phyloP scores from a whole-genome alignment of 2,113 vertebrate species.

The Zosterops japonicus region DNA sequence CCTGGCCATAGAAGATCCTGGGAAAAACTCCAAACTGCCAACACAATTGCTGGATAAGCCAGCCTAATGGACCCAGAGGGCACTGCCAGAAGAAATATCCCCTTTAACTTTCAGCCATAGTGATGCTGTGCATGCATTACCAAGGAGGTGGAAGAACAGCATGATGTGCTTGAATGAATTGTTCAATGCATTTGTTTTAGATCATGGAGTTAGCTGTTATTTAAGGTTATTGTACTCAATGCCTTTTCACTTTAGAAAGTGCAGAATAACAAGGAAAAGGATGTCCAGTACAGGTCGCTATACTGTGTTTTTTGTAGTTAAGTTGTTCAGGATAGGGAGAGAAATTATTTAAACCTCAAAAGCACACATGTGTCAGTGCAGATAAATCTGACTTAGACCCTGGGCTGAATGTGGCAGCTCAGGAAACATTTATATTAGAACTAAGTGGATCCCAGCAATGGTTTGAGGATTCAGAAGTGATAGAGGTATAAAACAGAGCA shows the following conservation, averaged over 20 bases:
- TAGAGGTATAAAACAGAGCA: not conserved
- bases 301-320: not conserved
- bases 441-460: not conserved
- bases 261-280: not conserved
- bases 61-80: conserved; percentile 16
- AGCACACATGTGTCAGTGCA: not conserved
- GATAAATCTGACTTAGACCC: not conserved
- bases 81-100: conserved; percentile 49
- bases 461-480: not conserved
- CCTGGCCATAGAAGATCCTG: conserved; percentile 14
- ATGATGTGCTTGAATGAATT: not conserved
- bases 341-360: not conserved
- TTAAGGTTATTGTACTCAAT: not conserved
- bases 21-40: conserved; percentile 62
- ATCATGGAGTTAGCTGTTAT: not conserved
- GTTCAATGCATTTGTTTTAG: not conserved
- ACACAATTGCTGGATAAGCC: conserved; percentile 29
- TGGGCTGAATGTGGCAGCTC: not conserved
- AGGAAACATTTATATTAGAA: not conserved
- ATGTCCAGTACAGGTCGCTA: not conserved
- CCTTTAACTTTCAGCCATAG: conserved; percentile 9
- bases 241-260: not conserved
- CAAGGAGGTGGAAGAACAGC: conserved; percentile 31
- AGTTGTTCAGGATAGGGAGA: not conserved
- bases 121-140: conserved; percentile 43